These are phyloP conservation scores for Pseudorasbora parva DNA, from an alignment of 2,113 vertebrate species.

Conservation along the genomic window DNA sequence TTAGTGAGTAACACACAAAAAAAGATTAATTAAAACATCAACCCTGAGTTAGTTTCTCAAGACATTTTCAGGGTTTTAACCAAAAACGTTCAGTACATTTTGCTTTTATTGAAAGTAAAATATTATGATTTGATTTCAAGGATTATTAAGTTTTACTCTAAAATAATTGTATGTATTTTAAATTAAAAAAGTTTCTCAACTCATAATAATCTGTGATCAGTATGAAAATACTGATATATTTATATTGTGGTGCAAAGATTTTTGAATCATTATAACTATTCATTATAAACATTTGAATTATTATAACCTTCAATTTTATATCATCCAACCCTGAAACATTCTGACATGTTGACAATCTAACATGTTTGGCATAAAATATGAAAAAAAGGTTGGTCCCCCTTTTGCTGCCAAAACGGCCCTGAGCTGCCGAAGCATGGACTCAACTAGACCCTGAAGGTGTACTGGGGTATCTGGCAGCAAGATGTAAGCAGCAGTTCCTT, in stretches of 20 bases:
- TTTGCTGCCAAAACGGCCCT: too few species aligned
- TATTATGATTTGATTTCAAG: neutral
- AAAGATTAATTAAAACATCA: neutral
- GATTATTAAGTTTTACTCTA: neutral
- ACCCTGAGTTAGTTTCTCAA: neutral
- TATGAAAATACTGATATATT: neutral
- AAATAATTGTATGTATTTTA: neutral
- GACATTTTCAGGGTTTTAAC: neutral
- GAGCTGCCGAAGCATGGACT: too few species aligned
- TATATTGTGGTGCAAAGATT: neutral
- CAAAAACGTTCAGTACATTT: neutral
- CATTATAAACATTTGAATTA: too few species aligned
- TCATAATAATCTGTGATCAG: neutral
- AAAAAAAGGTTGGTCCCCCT: too few species aligned
- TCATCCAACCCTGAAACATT: neutral
- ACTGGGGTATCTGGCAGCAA: too few species aligned
- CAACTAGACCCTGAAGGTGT: too few species aligned
- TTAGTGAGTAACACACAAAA: neutral
- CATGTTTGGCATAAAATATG: too few species aligned
- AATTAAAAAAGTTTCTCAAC: neutral
- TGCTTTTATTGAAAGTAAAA: neutral
- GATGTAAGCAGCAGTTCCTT: too few species aligned
- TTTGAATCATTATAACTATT: neutral
- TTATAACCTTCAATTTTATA: neutral
- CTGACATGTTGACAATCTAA: too few species aligned